Percentiles rank a stretch among this genome's conserved stretches.
Evolutionary conservation across 1,140 invertebrate genomes (phyloP).

Genomic region (Drosophila sturtevanti): DNA sequence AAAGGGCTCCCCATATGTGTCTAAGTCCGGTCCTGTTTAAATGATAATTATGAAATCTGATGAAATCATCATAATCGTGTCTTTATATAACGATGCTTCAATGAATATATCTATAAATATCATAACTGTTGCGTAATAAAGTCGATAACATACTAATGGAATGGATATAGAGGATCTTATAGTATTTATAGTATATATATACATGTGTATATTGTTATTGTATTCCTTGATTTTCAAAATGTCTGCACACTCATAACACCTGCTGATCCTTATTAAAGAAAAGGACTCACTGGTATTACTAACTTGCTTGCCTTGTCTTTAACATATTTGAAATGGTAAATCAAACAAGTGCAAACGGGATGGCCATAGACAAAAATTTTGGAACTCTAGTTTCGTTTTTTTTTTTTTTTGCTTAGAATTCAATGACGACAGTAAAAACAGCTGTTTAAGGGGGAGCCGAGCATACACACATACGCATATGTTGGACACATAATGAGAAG

Average conservation of each 20-base stretch:
- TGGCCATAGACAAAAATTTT: constrained; percentile 34
- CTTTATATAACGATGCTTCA: background rate
- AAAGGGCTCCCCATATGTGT: background rate
- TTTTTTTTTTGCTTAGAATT: constrained; percentile 19
- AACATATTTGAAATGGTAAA: background rate
- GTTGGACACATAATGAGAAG: constrained; percentile 50
- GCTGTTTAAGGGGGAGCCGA: constrained; percentile 35
- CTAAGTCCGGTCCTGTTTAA: background rate
- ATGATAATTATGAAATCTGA: background rate
- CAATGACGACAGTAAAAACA: constrained; percentile 52
- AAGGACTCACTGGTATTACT: background rate
- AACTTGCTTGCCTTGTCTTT: background rate
- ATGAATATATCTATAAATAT: background rate
- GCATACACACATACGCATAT: constrained; percentile 28
- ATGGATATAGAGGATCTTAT: too few relatives aligned
- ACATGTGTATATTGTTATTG: too few relatives aligned
- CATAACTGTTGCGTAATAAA: background rate
- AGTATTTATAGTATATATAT: too few relatives aligned
- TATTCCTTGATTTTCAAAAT: background rate
- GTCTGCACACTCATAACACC: background rate
- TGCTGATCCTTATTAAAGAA: background rate
- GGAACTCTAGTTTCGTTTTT: constrained; percentile 19
- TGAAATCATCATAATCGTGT: background rate
- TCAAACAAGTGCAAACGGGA: constrained; percentile 36
- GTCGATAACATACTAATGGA: too few relatives aligned